Evolutionary conservation across 1,140 invertebrate genomes (phyloP), one percentile per base, ranked within the genome.

Genomic region (Papilio helenus): DNA sequence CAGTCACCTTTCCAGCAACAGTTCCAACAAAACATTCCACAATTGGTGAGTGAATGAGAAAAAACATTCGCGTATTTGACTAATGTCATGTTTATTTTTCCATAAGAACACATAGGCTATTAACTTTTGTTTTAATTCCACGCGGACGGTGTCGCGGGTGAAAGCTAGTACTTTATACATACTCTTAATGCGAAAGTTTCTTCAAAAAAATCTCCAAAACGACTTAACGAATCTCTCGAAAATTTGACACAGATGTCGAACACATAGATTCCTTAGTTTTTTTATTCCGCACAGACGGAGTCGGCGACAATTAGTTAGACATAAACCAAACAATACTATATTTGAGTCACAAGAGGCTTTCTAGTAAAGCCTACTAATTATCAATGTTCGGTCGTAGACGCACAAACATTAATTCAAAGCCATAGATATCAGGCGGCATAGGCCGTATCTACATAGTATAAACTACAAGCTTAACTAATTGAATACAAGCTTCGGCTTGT

Each of bases 21-120:
- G 55, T 92, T 88, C 82, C 91, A 92, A 86, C 87, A 83, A 80
- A 93, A 92, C 91, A 94, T 94, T 93, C 92, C 93, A 90, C 93
- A 94, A 84, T 84, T 94, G 87, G 93, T 94, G 80, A 90, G 91
- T 87, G 44, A 23, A 74, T 10, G 7, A n/a, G 14, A 7, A 5
- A 26, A 9, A 71, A 65, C 5, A 26, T 34, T 23, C 1, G 3
- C 3, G 34, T 34, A 34, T 34, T 3, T 2, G 3, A 34, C 34
- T 34, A 3, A 34, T 34, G 34, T 34, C 34, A 34, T 34, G 34
- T 34, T 34, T 34, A 34, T n/a, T n/a, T n/a, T n/a, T n/a, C n/a
- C n/a, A n/a, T n/a, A n/a, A n/a, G n/a, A n/a, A n/a, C n/a, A n/a
- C n/a, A n/a, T n/a, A n/a, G n/a, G n/a, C n/a, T n/a, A n/a, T n/a